Evolutionary conservation across 2,888 invertebrate species (phyloP).

Genomic region (Nycteola revayana): DNA sequence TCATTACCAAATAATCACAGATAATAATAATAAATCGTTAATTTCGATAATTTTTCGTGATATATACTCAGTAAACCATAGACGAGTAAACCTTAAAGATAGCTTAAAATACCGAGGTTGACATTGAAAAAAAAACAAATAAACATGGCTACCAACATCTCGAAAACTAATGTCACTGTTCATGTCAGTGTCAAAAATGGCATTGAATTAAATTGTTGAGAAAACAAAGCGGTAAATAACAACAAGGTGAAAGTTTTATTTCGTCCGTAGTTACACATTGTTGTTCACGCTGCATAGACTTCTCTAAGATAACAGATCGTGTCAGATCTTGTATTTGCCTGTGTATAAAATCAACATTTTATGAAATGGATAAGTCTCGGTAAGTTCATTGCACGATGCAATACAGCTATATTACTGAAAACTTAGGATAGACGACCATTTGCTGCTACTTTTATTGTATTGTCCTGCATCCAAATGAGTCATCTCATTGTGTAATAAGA

Average conservation of each 20-base stretch:
- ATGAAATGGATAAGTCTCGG: constrained; percentile 42
- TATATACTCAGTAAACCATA: too few species aligned
- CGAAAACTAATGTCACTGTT: constrained; percentile 2
- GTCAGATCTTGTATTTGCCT: constrained; percentile 4
- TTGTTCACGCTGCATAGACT: constrained; percentile 14
- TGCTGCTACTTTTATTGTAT: constrained; percentile 17
- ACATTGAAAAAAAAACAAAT: too few species aligned
- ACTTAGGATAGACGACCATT: constrained; percentile 10
- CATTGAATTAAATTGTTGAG: constrained; percentile 13
- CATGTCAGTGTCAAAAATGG: constrained; percentile 8
- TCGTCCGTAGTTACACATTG: constrained; percentile 9
- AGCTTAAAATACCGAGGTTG: too few species aligned
- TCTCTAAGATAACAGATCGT: constrained; percentile 5
- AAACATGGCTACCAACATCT: constrained; percentile 1
- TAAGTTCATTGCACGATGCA: constrained; percentile 17
- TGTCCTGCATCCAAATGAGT: constrained; percentile 26
- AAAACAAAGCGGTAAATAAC: constrained; percentile 34
- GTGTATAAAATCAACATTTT: constrained; percentile 5
- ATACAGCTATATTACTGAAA: neutral
- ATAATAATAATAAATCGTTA: too few species aligned
- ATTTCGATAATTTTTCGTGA: too few species aligned
- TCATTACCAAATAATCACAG: too few species aligned
- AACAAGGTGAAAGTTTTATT: constrained; percentile 35
- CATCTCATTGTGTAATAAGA: constrained; percentile 34
- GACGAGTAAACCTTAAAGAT: too few species aligned